phyloP scores from a whole-genome alignment of 2,888 invertebrate species.

The Volucella bombylans region DNA sequence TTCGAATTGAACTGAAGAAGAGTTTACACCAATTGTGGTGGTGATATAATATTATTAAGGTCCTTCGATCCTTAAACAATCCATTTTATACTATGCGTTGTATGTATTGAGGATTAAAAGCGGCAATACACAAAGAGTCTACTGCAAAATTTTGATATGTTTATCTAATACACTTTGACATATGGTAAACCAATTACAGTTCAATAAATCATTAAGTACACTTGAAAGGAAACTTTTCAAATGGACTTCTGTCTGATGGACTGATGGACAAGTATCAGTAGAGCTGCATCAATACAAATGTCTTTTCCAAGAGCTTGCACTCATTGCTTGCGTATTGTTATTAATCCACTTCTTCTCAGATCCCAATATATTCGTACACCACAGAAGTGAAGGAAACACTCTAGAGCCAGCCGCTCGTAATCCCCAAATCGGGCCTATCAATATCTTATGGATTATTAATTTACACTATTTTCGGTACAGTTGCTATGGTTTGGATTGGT shows the following conservation, averaged over 20 bases:
- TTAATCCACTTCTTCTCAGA: conserved; percentile 34
- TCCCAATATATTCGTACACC: neutral
- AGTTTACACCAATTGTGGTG: too few relatives aligned
- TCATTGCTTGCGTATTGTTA: conserved; percentile 30
- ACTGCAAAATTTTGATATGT: neutral
- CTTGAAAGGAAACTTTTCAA: neutral
- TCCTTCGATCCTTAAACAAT: too few relatives aligned
- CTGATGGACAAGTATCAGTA: conserved; percentile 32
- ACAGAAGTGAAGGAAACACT: conserved; percentile 30
- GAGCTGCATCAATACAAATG: conserved; percentile 1
- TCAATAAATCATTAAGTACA: neutral
- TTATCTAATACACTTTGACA: conserved; percentile 4
- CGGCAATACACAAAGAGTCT: too few relatives aligned
- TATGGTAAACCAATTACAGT: conserved; percentile 1
- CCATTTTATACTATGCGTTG: too few relatives aligned
- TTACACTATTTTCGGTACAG: conserved; percentile 35
- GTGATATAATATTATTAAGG: too few relatives aligned
- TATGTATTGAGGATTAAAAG: too few relatives aligned
- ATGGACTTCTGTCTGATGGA: neutral
- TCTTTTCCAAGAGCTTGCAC: conserved; percentile 7
- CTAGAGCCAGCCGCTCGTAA: conserved; percentile 2
- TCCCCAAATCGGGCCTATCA: conserved; percentile 42
- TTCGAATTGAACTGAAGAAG: too few relatives aligned
- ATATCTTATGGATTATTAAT: conserved; percentile 59
- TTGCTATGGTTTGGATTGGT: neutral